Percentiles rank a stretch among this genome's conserved stretches.
Evolutionary conservation across 1,140 invertebrate genomes (phyloP).

Genomic region (Danaus melanippus): DNA sequence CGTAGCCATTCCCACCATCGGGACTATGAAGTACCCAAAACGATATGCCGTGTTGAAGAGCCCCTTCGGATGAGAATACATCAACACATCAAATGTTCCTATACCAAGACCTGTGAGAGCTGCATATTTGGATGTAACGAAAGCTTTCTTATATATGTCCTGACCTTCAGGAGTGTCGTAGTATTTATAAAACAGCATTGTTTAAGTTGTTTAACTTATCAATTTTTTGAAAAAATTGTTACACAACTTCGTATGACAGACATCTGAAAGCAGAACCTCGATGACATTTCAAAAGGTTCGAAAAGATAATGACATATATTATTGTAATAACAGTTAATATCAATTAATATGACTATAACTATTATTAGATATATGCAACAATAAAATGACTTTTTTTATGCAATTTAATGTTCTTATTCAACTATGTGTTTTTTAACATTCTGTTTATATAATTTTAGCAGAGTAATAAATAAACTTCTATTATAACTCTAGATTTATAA

Average conservation of each 20-base stretch:
- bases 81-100: slow-evolving; percentile 73
- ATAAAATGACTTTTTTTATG: too few species aligned
- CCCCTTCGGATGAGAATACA: slow-evolving; percentile 73
- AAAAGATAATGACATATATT: background rate
- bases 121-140: slow-evolving; percentile 74
- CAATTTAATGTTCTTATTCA: too few species aligned
- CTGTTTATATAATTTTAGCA: too few species aligned
- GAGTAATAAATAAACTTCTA: too few species aligned
- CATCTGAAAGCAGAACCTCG: background rate
- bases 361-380: too few species aligned
- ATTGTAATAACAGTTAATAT: background rate
- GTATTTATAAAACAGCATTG: slow-evolving; percentile 70
- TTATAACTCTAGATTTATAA: too few species aligned
- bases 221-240: slow-evolving; percentile 30
- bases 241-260: slow-evolving; percentile 42
- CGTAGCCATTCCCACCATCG: slow-evolving; percentile 75
- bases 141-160: slow-evolving; percentile 76
- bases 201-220: background rate
- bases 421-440: too few species aligned
- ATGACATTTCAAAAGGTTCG: background rate
- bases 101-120: slow-evolving; percentile 59
- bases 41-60: slow-evolving; percentile 43
- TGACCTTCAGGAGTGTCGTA: slow-evolving; percentile 81
- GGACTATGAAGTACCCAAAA: slow-evolving; percentile 71
- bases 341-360: too few species aligned